These are phyloP conservation scores for Poeciliopsis prolifica DNA, from an alignment of 2,113 vertebrate species.

Conservation along the genomic window DNA sequence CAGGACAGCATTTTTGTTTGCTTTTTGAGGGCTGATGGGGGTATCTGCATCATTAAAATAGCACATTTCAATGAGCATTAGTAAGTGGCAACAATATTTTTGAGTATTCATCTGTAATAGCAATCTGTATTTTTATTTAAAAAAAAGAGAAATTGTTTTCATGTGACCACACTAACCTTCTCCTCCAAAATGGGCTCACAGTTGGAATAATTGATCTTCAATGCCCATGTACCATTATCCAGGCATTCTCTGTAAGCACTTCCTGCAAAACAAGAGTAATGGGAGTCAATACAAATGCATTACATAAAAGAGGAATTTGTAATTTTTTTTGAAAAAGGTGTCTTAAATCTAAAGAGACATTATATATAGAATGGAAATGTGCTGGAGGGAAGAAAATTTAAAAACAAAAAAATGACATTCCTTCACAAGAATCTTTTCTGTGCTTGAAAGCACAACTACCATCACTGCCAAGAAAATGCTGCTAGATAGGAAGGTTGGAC, in stretches of 20 bases:
- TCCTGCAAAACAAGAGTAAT: conserved; percentile 75
- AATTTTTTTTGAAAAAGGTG: not conserved
- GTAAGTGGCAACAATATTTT: not conserved
- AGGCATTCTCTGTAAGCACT: conserved; percentile 94
- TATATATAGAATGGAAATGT: not conserved
- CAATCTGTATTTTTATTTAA: not conserved
- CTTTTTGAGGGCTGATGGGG: too few relatives aligned
- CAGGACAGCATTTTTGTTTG: not conserved
- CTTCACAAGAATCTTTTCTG: not conserved
- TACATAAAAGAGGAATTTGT: not conserved
- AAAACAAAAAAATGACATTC: not conserved
- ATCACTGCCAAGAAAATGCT: not conserved
- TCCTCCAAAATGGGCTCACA: conserved; percentile 95
- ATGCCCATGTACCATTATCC: conserved; percentile 95
- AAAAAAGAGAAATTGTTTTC: not conserved
- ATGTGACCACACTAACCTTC: conserved; percentile 82
- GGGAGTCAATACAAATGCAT: not conserved
- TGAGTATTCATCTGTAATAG: conserved; percentile 5
- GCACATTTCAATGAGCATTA: not conserved
- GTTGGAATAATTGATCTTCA: conserved; percentile 94
- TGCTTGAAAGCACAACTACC: not conserved
- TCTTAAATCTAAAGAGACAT: not conserved
- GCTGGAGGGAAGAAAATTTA: not conserved
- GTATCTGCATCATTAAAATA: not conserved
- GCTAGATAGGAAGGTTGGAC: not conserved